Base-by-base conservation (phyloP, 2,113 vertebrate genomes). In the Gnathonemus longibarbis region DNA sequence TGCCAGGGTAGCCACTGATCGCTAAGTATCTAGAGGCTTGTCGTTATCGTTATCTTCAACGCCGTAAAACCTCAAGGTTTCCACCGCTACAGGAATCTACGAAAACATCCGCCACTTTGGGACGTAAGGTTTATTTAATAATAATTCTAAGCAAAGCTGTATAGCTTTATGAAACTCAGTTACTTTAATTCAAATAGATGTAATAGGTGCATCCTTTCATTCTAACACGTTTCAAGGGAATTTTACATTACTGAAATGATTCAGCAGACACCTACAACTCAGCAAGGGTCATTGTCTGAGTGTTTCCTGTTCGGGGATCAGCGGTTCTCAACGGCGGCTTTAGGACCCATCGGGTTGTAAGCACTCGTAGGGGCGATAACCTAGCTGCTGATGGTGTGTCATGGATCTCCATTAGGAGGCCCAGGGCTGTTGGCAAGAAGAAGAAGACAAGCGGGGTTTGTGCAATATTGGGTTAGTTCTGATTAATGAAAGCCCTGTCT, bases 401-500 rank as follows among this genome's bases (percentile, higher is more conserved):
- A 88, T 90, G 84, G 89, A 90, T 90, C 89, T 90, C 84, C 89
- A 90, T 90, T 87, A 90, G 86, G n/a, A 39, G 24, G 89, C 89
- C 89, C 84, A 42, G 45, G 89, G 89, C 89, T 77, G 89, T 90
- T 50, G 62, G 84, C 62, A 88, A 70, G 31, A 17, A 88, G 85
- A 87, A 74, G 19, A 88, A 70, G 85, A 80, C 89, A 90, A 88
- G 24, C 45, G 56, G 84, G 62, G 45, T 85, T 88, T 66, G 42
- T 46, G 80, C 56, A n/a, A 88, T 70, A 90, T 88, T 90, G 80
- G 62, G 89, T 90, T 90, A 90, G 56, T 46, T 90, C 56, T 87
- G 89, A 87, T 90, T 90, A 90, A 90, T 90, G 89, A 88, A 90
- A 88, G 89, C 84, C 84, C 84, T 90, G 89, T 90, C 89, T 87